phyloP scores from a whole-genome alignment of 2,113 vertebrate species.

The Campylorhamphus procurvoides region DNA sequence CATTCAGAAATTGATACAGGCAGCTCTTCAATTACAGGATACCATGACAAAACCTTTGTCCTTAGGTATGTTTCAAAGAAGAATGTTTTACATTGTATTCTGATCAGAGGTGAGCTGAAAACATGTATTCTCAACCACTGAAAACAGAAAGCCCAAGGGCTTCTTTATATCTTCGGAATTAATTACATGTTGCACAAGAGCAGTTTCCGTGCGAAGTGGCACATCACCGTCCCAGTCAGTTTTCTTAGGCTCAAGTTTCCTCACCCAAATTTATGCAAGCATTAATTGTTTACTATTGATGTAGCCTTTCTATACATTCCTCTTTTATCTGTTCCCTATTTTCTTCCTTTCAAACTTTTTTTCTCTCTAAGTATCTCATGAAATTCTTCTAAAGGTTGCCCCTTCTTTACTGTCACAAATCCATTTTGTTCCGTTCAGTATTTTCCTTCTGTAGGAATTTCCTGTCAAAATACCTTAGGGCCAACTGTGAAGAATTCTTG shows the following conservation, averaged over 20 bases:
- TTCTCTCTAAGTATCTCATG: not conserved
- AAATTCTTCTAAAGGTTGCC: not conserved
- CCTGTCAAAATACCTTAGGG: not conserved
- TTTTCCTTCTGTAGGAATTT: not conserved
- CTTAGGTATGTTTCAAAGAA: not conserved
- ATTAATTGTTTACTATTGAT: not conserved
- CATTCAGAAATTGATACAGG: not conserved
- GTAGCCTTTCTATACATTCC: not conserved
- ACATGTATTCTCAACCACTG: not conserved
- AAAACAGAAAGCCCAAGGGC: not conserved
- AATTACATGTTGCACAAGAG: not conserved
- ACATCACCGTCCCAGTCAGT: not conserved
- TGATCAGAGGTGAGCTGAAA: not conserved
- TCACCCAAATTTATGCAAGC: not conserved
- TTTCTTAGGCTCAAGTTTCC: not conserved
- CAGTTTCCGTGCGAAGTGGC: not conserved
- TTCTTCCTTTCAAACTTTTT: not conserved
- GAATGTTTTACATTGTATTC: not conserved
- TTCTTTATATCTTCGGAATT: not conserved
- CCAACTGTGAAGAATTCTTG: not conserved
- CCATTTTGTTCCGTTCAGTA: not conserved
- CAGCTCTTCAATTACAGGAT: not conserved
- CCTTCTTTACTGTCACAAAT: not conserved
- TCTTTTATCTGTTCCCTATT: not conserved
- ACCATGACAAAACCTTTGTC: not conserved